Conservation (phyloP, 2,797 vertebrate genomes). For the Pantherophis alleghaniensis region DNA sequence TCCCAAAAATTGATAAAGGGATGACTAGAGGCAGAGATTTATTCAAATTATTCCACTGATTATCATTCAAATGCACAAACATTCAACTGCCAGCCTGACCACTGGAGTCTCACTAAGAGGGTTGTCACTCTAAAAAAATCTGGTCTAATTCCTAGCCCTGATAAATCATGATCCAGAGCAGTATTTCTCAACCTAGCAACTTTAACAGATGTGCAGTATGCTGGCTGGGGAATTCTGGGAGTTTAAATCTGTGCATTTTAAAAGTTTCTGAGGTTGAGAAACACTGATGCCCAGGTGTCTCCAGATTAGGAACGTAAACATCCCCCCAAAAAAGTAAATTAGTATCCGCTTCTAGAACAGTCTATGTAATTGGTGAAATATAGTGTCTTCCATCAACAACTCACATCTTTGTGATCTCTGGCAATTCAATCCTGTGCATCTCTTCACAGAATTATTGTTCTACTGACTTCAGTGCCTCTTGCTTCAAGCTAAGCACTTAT, state of each 20-base stretch:
- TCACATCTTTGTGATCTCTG: background rate
- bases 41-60: background rate
- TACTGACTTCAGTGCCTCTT: background rate
- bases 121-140: background rate
- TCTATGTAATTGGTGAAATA: background rate
- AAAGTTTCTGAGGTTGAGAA: background rate
- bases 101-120: background rate
- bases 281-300: background rate
- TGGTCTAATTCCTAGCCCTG: background rate
- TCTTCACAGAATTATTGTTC: background rate
- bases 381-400: background rate
- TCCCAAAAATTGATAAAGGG: background rate
- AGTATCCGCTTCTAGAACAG: background rate
- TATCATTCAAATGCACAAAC: background rate
- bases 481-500: background rate
- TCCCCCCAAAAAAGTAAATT: background rate
- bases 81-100: background rate
- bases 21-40: background rate
- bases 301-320: background rate
- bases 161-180: background rate
- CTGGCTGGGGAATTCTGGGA: background rate
- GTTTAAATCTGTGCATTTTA: background rate
- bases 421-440: background rate
- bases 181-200: background rate
- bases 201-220: background rate